phyloP scores from a whole-genome alignment of 2,888 invertebrate species.

The Dyspetes luteomarginatus region DNA sequence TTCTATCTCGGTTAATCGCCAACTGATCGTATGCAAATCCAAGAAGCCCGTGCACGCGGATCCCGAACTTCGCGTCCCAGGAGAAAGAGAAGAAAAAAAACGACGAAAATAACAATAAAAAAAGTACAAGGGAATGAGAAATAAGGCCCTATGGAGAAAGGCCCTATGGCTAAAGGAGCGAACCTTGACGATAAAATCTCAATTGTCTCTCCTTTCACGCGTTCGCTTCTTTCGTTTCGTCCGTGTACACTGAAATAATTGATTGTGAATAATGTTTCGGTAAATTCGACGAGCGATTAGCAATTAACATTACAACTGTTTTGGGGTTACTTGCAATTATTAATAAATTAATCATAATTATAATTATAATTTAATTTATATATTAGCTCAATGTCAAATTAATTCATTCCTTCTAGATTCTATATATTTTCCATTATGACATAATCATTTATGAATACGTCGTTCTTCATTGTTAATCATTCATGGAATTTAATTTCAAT shows the following conservation, averaged over 20 bases:
- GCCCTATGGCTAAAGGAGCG: slow-evolving; percentile 15
- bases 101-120: slow-evolving; percentile 37
- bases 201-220: slow-evolving; percentile 63
- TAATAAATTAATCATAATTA: too few relatives aligned
- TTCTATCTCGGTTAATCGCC: slow-evolving; percentile 78
- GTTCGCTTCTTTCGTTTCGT: slow-evolving; percentile 27
- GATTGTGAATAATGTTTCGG: slow-evolving; percentile 4
- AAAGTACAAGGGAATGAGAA: slow-evolving; percentile 55
- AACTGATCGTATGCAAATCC: slow-evolving; percentile 79
- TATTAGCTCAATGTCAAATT: background rate
- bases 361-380: background rate
- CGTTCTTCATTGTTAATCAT: background rate
- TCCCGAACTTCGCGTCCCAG: background rate
- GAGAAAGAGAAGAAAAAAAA: slow-evolving; percentile 49
- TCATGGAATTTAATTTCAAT: background rate
- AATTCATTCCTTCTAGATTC: background rate
- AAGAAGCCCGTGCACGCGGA: slow-evolving; percentile 39
- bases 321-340: too few relatives aligned
- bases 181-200: slow-evolving; percentile 68
- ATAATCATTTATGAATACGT: background rate
- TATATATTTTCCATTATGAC: background rate
- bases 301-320: background rate
- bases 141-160: slow-evolving; percentile 46
- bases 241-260: slow-evolving; percentile 34
- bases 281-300: background rate